These are phyloP conservation scores for Cyprinodon variegatus DNA, from an alignment of 2,113 vertebrate species.

Conservation along the genomic window DNA sequence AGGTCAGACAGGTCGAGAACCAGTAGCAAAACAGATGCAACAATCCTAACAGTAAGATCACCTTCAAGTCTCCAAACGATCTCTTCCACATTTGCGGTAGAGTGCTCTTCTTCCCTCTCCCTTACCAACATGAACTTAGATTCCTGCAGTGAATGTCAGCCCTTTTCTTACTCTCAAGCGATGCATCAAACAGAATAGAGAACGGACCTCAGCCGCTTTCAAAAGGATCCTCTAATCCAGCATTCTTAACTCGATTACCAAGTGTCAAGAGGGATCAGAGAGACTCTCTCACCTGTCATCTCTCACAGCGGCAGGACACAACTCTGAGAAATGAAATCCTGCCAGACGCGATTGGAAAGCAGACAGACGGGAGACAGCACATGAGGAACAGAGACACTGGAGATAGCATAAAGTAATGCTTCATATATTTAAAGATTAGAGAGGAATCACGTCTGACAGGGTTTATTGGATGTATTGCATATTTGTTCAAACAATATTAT, in stretches of 20 bases:
- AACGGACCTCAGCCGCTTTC: conserved; percentile 68
- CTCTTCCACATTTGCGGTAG: conserved; percentile 17
- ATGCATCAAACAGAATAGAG: conserved; percentile 61
- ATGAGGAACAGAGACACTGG: conserved; percentile 12
- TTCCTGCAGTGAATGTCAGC: conserved; percentile 58
- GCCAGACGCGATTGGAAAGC: conserved; percentile 7
- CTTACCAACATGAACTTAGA: conserved; percentile 34
- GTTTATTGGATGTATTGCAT: neutral
- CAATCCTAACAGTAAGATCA: neutral
- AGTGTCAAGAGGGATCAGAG: conserved; percentile 78
- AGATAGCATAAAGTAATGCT: conserved; percentile 8
- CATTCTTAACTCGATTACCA: conserved; percentile 82
- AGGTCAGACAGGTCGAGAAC: neutral
- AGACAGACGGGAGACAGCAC: conserved; percentile 5
- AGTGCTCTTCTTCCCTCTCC: conserved; percentile 19
- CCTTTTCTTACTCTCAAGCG: conserved; percentile 55
- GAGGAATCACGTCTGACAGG: neutral
- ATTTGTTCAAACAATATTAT: neutral
- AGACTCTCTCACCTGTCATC: conserved; percentile 83
- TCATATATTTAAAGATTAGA: conserved; percentile 3
- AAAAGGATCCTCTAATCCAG: conserved; percentile 78
- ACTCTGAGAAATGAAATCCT: conserved; percentile 30
- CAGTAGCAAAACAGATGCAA: neutral
- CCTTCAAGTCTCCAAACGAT: conserved; percentile 27
- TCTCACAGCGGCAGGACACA: conserved; percentile 49